Evolutionary conservation across 2,797 vertebrate genomes (phyloP).

Genomic region (Lithobates pipiens): DNA sequence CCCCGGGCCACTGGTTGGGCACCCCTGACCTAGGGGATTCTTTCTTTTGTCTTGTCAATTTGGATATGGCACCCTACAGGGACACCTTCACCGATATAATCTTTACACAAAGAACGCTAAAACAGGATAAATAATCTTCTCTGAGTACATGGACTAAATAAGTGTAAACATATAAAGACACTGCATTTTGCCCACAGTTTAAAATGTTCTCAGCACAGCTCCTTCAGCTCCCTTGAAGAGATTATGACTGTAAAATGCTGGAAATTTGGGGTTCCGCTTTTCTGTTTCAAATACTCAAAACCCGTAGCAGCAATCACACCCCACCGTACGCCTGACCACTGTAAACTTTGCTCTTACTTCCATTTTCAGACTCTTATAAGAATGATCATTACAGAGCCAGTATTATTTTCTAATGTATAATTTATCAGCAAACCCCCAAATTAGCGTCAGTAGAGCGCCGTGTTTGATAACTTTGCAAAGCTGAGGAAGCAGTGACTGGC

Average conservation of each 20-base stretch:
- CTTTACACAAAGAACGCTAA: too few species aligned
- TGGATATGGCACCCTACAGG: too few species aligned
- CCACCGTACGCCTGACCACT: conserved; percentile 55
- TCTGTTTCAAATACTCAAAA: conserved; percentile 56
- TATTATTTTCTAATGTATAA: conserved; percentile 60
- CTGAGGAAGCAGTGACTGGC: conserved; percentile 25
- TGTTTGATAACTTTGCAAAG: conserved; percentile 57
- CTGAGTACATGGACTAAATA: too few species aligned
- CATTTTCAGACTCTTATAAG: conserved; percentile 62
- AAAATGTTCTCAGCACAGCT: neutral
- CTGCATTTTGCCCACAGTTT: too few species aligned
- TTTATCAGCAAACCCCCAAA: conserved; percentile 57
- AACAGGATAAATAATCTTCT: too few species aligned
- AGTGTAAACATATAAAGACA: too few species aligned
- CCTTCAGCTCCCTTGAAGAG: conserved; percentile 17
- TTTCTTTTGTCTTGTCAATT: too few species aligned
- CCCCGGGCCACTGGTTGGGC: too few species aligned
- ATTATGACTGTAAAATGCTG: conserved; percentile 41
- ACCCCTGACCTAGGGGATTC: too few species aligned
- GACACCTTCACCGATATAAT: too few species aligned
- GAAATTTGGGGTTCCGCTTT: conserved; percentile 57
- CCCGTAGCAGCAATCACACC: conserved; percentile 56
- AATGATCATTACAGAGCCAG: conserved; percentile 65
- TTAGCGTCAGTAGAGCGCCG: conserved; percentile 27
- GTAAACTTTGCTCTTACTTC: conserved; percentile 64